phyloP scores from a whole-genome alignment of 2,797 vertebrate genomes.

The Tokudaia tokunoshimensis region DNA sequence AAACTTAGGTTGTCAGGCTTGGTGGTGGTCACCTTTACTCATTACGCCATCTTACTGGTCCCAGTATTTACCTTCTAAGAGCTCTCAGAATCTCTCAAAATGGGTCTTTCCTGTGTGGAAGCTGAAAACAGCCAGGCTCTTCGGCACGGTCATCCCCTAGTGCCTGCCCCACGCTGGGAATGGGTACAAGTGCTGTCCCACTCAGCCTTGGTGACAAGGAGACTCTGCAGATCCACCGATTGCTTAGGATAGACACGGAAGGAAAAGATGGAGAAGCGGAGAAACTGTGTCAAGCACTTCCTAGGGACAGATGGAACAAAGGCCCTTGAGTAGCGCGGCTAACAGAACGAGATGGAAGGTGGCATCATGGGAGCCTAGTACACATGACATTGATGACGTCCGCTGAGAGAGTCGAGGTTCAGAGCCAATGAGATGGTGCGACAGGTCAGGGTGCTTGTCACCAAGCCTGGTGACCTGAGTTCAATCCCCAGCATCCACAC shows the following conservation, averaged over 20 bases:
- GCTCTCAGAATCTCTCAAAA: neutral
- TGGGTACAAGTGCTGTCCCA: slow-evolving; percentile 96
- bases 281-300: neutral
- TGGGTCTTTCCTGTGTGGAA: neutral
- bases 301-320: neutral
- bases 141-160: slow-evolving; percentile 97
- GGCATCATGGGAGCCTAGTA: neutral
- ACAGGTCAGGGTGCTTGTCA: neutral
- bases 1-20: neutral
- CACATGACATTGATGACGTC: neutral
- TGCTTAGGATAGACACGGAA: neutral
- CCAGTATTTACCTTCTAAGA: neutral
- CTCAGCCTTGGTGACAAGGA: slow-evolving; percentile 92
- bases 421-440: neutral
- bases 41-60: neutral
- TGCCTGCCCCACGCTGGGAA: slow-evolving; percentile 97
- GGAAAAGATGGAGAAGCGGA: neutral
- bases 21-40: neutral
- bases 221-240: neutral
- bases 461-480: neutral
- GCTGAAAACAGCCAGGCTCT: slow-evolving; percentile 90
- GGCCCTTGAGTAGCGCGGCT: neutral
- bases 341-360: neutral
- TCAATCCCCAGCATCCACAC: neutral
- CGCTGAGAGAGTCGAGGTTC: neutral